A percentile compares a stretch with the other conserved stretches of the same genome.
These are phyloP conservation scores for Decapterus maruadsi DNA, from an alignment of 2,797 vertebrate species.

Conservation along the genomic window DNA sequence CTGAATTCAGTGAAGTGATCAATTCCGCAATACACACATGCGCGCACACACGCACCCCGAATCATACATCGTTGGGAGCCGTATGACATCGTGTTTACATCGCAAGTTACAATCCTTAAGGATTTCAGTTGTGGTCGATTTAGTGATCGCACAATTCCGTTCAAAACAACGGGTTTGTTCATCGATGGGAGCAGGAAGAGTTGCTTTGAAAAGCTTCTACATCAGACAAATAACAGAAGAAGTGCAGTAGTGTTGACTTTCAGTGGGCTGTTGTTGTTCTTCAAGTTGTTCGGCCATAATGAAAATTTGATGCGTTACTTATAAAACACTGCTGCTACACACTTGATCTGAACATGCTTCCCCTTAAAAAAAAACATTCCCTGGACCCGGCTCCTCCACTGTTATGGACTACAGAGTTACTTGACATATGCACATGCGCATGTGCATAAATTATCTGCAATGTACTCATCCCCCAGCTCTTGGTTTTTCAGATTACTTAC, in stretches of 20 bases:
- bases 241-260: background rate
- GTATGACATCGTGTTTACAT: too few species aligned
- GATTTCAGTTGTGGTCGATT: background rate
- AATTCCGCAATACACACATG: background rate
- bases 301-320: background rate
- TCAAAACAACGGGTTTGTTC: background rate
- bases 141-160: background rate
- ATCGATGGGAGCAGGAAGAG: background rate
- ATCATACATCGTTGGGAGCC: too few species aligned
- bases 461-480: background rate
- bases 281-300: background rate
- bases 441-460: background rate
- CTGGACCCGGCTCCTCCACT: background rate
- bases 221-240: background rate
- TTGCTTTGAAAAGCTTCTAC: background rate
- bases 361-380: background rate
- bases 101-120: background rate
- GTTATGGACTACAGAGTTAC: background rate
- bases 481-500: background rate
- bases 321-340: background rate
- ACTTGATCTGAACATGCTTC: background rate
- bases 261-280: background rate
- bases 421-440: background rate
- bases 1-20: conserved; percentile 29
- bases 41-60: too few species aligned